These are phyloP conservation scores for Myiotriccus ornatus DNA, from an alignment of 2,797 vertebrate species.

Conservation along the genomic window DNA sequence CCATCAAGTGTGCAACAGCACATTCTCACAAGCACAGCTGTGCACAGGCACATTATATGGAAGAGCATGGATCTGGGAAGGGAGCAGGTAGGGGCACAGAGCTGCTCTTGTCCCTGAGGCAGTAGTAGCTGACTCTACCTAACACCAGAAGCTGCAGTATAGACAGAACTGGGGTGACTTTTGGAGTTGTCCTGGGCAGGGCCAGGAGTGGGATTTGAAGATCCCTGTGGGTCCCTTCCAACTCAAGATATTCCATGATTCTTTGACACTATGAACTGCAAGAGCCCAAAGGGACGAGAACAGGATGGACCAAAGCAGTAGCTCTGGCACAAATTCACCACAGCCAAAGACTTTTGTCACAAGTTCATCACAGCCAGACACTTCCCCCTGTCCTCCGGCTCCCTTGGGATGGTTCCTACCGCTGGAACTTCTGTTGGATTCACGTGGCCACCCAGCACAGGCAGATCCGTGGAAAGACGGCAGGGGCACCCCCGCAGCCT, in stretches of 20 bases:
- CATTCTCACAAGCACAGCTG: not conserved
- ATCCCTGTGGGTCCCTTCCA: not conserved
- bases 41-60: not conserved
- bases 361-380: not conserved
- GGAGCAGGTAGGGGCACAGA: not conserved
- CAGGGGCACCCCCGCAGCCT: not conserved
- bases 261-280: not conserved
- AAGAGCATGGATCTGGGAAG: not conserved
- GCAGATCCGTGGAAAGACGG: not conserved
- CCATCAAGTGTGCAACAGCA: accelerated
- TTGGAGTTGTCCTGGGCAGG: not conserved
- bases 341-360: not conserved
- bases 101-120: not conserved
- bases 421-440: not conserved
- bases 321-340: not conserved
- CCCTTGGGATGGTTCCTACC: not conserved
- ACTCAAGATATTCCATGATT: not conserved
- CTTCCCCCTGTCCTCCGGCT: not conserved
- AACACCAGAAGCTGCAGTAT: not conserved
- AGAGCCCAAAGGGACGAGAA: not conserved
- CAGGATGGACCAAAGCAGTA: not conserved
- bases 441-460: not conserved
- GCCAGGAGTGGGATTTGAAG: not conserved
- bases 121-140: not conserved
- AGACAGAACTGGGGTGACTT: not conserved